Evolutionary conservation across 2,888 invertebrate species (phyloP), one percentile per base, ranked within the genome.

Genomic region (Agrotis exclamationis): DNA sequence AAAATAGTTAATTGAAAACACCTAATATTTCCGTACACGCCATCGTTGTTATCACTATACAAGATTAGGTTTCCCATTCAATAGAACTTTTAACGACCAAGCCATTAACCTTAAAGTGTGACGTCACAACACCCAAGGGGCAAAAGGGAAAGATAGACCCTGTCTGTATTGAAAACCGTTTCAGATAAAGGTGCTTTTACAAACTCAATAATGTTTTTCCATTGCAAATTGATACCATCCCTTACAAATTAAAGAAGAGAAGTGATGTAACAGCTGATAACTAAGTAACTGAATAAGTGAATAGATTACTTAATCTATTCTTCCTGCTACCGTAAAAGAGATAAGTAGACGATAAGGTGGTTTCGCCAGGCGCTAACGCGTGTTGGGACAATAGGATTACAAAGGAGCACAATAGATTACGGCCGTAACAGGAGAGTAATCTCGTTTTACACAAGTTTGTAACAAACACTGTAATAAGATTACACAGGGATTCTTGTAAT

Each of bases 321-420:
- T 76, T 77, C 74, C 63, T 76, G 83, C 85, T 86, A 84, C 87
- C 63, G 86, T 77, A 64, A 80, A 82, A 74, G 76, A 82, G 86
- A 82, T 87, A 87, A 87, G 80, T 77, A 72, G 86, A 84, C 85
- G 87, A 88, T 93, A 92, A 91, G 89, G 86, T 65, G 87, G 86
- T 88, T 89, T 89, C 70, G 88, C 88, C 74, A 85, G 88, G 87
- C 88, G 86, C 85, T 88, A 86, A 82, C 83, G 87, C 87, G 88
- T 88, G 83, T 82, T 65, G 79, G 88, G 89, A 94, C 94, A 95
- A 94, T 92, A 79, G 93, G 93, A 95, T 95, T 93, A 94, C 88
- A 80, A 70, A 70, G 70, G 82, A 88, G 88, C 85, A 94, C 93
- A 94, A 94, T 90, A 84, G 92, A 91, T 91, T 87, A 89, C 85